Conservation (phyloP, 2,888 invertebrate genomes). For the Cephus pulcher region DNA sequence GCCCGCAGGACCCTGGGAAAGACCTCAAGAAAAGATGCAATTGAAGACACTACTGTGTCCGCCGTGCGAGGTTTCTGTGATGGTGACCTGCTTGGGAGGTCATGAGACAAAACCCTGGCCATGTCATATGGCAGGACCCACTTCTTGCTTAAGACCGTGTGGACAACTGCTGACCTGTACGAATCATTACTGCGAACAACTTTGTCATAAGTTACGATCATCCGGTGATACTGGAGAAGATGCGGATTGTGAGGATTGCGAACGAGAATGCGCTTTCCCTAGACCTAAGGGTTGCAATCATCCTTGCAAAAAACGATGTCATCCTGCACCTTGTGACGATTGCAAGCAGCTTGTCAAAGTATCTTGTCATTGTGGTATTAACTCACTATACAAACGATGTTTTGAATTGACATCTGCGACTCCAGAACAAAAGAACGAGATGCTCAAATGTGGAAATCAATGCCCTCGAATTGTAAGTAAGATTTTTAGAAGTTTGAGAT, state of each 20-base stretch:
- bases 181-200: constrained; percentile 79
- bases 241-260: constrained; percentile 70
- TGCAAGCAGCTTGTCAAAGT: constrained; percentile 79
- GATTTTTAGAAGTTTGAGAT: background rate
- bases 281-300: constrained; percentile 83
- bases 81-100: constrained; percentile 78
- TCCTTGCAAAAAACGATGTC: constrained; percentile 77
- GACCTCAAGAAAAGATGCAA: constrained; percentile 59
- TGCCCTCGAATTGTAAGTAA: constrained; percentile 82
- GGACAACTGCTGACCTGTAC: constrained; percentile 78
- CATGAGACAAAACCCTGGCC: constrained; percentile 78
- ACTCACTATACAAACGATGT: constrained; percentile 82
- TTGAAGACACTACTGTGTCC: constrained; percentile 75
- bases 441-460: constrained; percentile 80
- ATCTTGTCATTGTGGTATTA: constrained; percentile 86
- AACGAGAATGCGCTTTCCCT: constrained; percentile 71
- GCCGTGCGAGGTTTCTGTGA: constrained; percentile 77
- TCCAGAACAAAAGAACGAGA: constrained; percentile 63
- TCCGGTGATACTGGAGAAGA: constrained; percentile 52
- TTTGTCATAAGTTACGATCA: constrained; percentile 77
- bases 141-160: constrained; percentile 85
- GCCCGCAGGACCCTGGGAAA: constrained; percentile 77
- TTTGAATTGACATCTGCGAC: constrained; percentile 72
- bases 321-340: constrained; percentile 79
- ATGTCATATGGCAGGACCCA: constrained; percentile 77